These are phyloP conservation scores for Merodon equestris DNA, from an alignment of 2,888 invertebrate genomes.

Conservation along the genomic window DNA sequence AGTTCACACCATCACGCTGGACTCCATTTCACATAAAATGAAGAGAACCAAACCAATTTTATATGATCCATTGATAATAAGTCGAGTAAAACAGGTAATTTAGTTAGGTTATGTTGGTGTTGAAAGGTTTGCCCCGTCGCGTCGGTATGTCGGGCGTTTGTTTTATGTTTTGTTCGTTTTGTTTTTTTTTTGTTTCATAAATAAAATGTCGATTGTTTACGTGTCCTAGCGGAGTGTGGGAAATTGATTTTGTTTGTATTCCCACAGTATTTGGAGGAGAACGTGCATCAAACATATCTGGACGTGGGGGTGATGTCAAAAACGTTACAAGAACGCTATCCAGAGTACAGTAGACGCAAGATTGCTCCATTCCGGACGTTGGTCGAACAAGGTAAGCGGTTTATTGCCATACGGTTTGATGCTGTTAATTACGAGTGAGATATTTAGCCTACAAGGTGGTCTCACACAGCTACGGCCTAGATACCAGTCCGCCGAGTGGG, in stretches of 20 bases:
- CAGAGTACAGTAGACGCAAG: constrained; percentile 90
- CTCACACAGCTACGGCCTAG: constrained; percentile 84
- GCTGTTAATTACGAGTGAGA: not conserved
- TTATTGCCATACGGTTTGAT: not conserved
- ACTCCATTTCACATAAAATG: constrained; percentile 35
- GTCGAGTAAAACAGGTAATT: constrained; percentile 81
- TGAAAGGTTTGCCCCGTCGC: constrained; percentile 36
- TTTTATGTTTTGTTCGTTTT: too few relatives aligned
- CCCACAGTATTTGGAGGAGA: constrained; percentile 86
- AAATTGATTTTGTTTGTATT: constrained; percentile 70
- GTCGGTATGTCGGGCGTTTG: constrained; percentile 1
- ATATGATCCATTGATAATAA: constrained; percentile 81
- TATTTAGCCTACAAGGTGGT: constrained; percentile 85
- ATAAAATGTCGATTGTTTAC: too few relatives aligned
- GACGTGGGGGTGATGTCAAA: constrained; percentile 92
- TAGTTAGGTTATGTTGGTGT: constrained; percentile 70
- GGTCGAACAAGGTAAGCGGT: constrained; percentile 82
- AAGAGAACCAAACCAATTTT: constrained; percentile 75
- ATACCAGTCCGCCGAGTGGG: constrained; percentile 82
- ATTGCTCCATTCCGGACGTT: constrained; percentile 87
- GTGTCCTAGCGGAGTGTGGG: not conserved
- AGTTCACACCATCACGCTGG: too few relatives aligned
- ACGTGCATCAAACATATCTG: constrained; percentile 88
- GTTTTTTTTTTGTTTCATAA: not conserved
- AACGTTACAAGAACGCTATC: constrained; percentile 85